Evolutionary conservation across 2,888 invertebrate genomes (phyloP), one percentile per base, ranked within the genome.

Genomic region (Cyclophora punctaria): DNA sequence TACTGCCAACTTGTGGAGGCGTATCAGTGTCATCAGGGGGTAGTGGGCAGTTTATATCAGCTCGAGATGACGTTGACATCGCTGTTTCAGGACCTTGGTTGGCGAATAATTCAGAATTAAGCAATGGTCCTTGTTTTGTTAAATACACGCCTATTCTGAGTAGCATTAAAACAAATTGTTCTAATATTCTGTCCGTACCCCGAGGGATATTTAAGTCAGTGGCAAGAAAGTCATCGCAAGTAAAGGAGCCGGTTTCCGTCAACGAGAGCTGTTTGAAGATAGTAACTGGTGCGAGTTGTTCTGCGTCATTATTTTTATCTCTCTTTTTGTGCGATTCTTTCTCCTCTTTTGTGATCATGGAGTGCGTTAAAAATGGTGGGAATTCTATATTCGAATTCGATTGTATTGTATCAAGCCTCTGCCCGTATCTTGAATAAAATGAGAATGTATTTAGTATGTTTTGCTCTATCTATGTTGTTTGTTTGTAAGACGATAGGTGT

Each of bases 111-210:
- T 20, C 20, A 20, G 20, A 20, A 20, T 20, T 20, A 20, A 20
- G 20, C 20, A 20, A 51, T 46, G 59, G 59, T 34, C 65, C 70
- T 48, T 76, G 73, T 49, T 66, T 76, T 44, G 61, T 65, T 49
- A 82, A 44, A 44, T 44, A 44, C 7, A 34, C 3, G 33, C 73
- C 69, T 50, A 88, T 79, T 53, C 80, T 69, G 51, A 88, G 60
- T 58, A 84, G 62, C 87, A 88, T 87, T 20, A 82, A 52, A 40
- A 73, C 75, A 54, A 88, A 81, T 61, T 88, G 88, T 65, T 88
- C 88, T 48, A 83, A 58, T 59, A 88, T 80, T 2, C 88, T 78
- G 62, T 88, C 88, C 20, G 75, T 67, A 55, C 80, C 79, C 3
- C 85, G 78, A 41, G 86, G 85, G 49, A 82, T 62, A 3, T 66